Conservation (phyloP, 2,113 vertebrate species). For the Orientallactaga bullata region DNA sequence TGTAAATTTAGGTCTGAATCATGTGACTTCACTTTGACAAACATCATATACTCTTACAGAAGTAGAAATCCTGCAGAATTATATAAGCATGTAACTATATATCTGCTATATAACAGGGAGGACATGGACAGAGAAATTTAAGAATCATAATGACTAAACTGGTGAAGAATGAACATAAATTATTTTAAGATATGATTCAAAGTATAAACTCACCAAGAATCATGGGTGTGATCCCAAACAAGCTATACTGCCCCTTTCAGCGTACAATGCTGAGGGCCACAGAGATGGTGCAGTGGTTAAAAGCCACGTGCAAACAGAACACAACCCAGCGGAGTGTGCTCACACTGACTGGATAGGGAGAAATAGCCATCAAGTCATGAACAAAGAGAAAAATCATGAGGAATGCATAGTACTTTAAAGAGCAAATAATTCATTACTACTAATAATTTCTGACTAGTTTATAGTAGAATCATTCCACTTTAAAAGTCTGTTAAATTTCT, state of each 20-base stretch:
- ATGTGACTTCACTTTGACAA: slow-evolving; percentile 16
- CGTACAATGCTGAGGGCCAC: background rate
- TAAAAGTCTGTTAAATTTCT: slow-evolving; percentile 25
- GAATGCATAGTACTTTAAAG: background rate
- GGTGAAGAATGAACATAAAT: slow-evolving; percentile 53
- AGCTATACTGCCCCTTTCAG: background rate
- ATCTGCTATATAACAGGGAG: background rate
- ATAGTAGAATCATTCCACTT: slow-evolving; percentile 32
- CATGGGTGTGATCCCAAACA: background rate
- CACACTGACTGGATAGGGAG: background rate
- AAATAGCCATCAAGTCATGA: background rate
- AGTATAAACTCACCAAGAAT: slow-evolving; percentile 48
- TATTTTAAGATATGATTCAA: slow-evolving; percentile 53
- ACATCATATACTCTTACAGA: background rate
- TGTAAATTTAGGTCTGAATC: slow-evolving; percentile 26
- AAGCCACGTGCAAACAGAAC: no score
- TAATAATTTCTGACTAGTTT: background rate
- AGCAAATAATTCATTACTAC: background rate
- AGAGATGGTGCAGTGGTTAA: no score
- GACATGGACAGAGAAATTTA: background rate
- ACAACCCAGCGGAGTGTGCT: background rate
- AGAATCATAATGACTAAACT: slow-evolving; percentile 4
- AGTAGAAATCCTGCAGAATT: background rate
- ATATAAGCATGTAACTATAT: background rate
- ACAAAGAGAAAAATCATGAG: background rate